Conservation (phyloP, 2,797 vertebrate genomes). For the Sandelia bainsii region DNA sequence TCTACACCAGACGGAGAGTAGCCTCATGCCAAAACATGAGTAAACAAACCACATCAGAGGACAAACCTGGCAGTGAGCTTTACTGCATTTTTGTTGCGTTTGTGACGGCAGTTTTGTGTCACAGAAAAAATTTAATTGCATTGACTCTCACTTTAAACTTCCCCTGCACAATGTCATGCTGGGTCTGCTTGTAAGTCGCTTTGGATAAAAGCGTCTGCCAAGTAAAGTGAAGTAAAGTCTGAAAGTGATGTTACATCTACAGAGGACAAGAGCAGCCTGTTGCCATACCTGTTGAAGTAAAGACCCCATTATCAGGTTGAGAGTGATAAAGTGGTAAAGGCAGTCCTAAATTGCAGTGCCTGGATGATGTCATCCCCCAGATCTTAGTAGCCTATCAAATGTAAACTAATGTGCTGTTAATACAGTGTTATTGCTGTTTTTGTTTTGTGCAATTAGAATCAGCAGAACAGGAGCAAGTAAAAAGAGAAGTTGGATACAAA, state of each 20-base stretch:
- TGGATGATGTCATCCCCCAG: constrained; percentile 3
- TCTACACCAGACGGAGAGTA: constrained; percentile 51
- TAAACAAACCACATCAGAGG: constrained; percentile 41
- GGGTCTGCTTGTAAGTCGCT: constrained; percentile 10
- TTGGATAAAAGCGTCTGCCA: no score
- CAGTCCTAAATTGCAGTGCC: constrained; percentile 31
- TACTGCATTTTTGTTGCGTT: background rate
- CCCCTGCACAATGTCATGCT: background rate
- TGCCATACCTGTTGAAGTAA: constrained; percentile 48
- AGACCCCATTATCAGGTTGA: constrained; percentile 37
- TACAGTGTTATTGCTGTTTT: constrained; percentile 24
- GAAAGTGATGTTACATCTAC: constrained; percentile 31
- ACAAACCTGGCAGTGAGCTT: background rate
- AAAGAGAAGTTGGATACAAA: background rate
- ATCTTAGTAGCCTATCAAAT: constrained; percentile 6
- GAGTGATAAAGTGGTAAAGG: constrained; percentile 41
- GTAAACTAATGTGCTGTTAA: constrained; percentile 26
- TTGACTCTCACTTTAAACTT: constrained; percentile 3
- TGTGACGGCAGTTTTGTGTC: background rate
- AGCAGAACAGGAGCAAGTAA: background rate
- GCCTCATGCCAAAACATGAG: constrained; percentile 56
- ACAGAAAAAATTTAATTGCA: background rate
- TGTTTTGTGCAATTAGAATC: constrained; percentile 10
- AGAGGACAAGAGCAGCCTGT: constrained; percentile 46
- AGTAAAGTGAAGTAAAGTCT: no score